Base-by-base conservation (phyloP, 2,113 vertebrate genomes). In the Condylura cristata region DNA sequence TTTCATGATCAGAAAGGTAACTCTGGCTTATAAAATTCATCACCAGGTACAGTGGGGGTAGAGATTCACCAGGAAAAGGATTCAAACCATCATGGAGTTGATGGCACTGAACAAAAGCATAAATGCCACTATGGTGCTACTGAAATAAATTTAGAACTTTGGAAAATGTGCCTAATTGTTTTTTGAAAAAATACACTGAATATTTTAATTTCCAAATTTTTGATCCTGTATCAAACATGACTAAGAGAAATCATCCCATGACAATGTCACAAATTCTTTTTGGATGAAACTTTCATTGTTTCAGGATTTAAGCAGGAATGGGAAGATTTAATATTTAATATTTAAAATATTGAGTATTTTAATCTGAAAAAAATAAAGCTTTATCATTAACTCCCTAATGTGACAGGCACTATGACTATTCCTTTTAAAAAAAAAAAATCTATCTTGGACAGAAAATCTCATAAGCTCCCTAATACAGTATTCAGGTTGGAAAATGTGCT, bases 31-130 rank as follows among this genome's bases (percentile, higher is more conserved):
- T 76, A 66, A 53, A 70, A 93, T 51, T 44, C 37, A 91, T 39
- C 6, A 26, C 61, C 39, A 56, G 9, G 37, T 24, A 75, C 20
- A 34, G 22, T 6, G 10, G 6, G 17, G 68, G 18, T 51, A 39
- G 60, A 92, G 58, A 79, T 63, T 86, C 66, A 74, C 3, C 80
- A 48, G 53, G 37, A 81, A 53, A 96, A 78, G 51, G n/a, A 68
- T 8, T 48, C 24, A 61, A 84, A 90, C 5, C 32, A 80, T n/a
- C 20, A 28, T 46, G 9, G 48, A 34, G 6, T 56, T 60, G 46
- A 75, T 24, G 34, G 66, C 22, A 16, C 4, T 78, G 65, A 26
- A 83, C 28, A 92, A 85, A 90, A 53, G 41, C 22, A 39, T 72
- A 8, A 28, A 11, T 4, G 51, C 37, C 24, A 51, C 13, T 12